Evolutionary conservation across 2,888 invertebrate genomes (phyloP).

Genomic region (Tricholauxania praeusta): DNA sequence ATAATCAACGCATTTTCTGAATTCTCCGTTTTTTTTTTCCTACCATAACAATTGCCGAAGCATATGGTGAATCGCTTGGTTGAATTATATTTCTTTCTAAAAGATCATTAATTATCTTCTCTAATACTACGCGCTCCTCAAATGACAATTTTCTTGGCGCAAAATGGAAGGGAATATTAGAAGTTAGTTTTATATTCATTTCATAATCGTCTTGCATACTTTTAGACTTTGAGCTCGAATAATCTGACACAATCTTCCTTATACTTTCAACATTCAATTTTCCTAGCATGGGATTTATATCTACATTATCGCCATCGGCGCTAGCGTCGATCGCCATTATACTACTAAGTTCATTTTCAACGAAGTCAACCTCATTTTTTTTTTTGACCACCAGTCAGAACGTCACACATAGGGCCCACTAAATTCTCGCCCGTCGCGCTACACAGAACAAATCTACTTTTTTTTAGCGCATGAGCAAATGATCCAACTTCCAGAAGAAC

Average conservation of each 20-base stretch:
- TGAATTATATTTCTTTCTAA: constrained; percentile 26
- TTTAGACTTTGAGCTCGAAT: constrained; percentile 1
- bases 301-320: no score
- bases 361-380: no score
- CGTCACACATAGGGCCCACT: no score
- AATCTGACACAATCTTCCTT: constrained; percentile 14
- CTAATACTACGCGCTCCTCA: constrained; percentile 14
- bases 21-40: constrained; percentile 34
- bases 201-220: constrained; percentile 5
- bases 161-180: constrained; percentile 4
- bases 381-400: no score
- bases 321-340: no score
- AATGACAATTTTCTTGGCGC: constrained; percentile 22
- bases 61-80: constrained; percentile 15
- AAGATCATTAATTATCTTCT: constrained; percentile 20
- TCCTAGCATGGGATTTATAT: no score
- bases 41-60: constrained; percentile 29
- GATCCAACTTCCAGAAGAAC: no score
- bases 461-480: no score
- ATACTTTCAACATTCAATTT: no score
- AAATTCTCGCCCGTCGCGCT: no score
- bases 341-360: no score
- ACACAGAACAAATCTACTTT: no score
- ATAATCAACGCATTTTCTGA: constrained; percentile 33
- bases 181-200: constrained; percentile 23